Percentiles rank a stretch among this genome's conserved stretches.
Evolutionary conservation across 2,797 vertebrate genomes (phyloP).

Genomic region (Chloroceryle inda): DNA sequence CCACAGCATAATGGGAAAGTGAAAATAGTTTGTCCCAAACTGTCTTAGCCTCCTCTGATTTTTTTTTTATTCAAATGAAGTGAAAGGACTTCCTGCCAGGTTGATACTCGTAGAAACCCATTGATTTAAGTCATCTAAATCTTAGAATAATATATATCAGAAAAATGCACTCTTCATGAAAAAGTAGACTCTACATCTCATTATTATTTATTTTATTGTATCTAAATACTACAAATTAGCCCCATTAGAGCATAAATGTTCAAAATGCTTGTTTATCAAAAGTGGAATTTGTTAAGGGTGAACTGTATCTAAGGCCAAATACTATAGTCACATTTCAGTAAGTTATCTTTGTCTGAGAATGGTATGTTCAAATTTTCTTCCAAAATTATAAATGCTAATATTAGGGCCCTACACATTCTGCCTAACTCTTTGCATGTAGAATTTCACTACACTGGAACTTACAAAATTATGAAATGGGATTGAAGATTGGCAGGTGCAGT

Average conservation of each 20-base stretch:
- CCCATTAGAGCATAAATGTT: not conserved
- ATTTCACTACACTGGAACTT: not conserved
- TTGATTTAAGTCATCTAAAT: not conserved
- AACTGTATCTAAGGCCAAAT: not conserved
- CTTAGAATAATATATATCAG: not conserved
- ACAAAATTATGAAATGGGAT: not conserved
- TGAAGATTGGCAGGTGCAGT: not conserved
- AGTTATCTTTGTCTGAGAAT: not conserved
- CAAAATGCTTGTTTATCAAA: slow-evolving; percentile 7
- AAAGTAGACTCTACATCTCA: not conserved
- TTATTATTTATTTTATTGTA: not conserved
- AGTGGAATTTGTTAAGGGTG: not conserved
- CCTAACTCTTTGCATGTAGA: not conserved
- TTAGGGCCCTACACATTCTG: not conserved
- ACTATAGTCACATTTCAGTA: not conserved
- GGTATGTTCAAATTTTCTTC: not conserved
- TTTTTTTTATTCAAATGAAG: not conserved
- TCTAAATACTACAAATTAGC: not conserved
- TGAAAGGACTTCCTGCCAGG: not conserved
- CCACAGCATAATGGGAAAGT: not conserved
- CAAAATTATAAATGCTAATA: not conserved
- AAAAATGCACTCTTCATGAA: not conserved
- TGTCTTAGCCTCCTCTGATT: not conserved
- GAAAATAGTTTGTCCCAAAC: not conserved
- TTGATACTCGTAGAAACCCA: not conserved